Evolutionary conservation across 2,888 invertebrate genomes (phyloP), one percentile per base, ranked within the genome.

Genomic region (Hirtodrosophila trivittata): DNA sequence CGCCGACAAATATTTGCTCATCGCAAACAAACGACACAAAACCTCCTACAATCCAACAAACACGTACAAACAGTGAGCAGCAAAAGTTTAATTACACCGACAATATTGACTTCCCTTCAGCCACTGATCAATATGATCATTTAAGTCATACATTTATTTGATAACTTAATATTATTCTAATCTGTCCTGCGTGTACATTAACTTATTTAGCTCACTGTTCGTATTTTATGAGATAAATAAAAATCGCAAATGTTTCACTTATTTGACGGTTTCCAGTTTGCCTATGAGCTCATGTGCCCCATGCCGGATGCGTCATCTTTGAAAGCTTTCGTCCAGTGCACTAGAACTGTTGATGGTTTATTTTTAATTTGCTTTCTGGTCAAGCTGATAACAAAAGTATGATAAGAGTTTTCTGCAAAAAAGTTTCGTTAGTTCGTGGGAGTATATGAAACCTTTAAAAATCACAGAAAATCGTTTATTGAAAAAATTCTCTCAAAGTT

Each of bases 1-100:
- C 47, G 21, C 47, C 26, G 37, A 55, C 51, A 72, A 72, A 66
- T 66, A 70, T 75, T 81, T 69, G 52, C 73, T 46, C 50, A 58
- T 13, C 55, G 57, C 45, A 60, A 72, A 67, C 52, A 70, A 49
- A 35, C 43, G 14, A 60, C 43, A 28, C 38, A 51, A 57, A 45
- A 43, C 60, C 66, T 62, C 62, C 66, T 41, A 49, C 68, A 41
- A 51, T 37, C 33, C 35, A 39, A n/a, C 14, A 18, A 9, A 41
- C 3, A 14, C n/a, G 14, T 9, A 28, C 21, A 41, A 12, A 1
- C 13, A 59, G 45, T 25, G 45, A 33, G 65, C 37, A 37, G 5
- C 10, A 4, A 16, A 3, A 18, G 5, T n/a, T 13, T 10, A 37
- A 21, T 21, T 21, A 21, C 18, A 21, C 2, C 5, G 5, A 3